Conservation (phyloP, 2,113 vertebrate genomes). For the Entelurus aequoreus region DNA sequence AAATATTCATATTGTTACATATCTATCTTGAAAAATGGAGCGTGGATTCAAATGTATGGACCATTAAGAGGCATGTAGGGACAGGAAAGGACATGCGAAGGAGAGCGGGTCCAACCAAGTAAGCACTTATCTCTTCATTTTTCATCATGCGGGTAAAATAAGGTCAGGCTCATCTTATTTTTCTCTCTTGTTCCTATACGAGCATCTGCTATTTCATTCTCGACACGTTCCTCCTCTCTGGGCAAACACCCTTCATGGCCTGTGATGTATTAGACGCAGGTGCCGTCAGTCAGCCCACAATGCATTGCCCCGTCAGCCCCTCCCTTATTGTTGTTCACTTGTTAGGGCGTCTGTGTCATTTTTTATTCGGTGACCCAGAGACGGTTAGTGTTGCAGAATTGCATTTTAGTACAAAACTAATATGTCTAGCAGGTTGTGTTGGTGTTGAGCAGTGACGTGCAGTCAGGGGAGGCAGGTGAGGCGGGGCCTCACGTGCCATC, state of each 20-base stretch:
- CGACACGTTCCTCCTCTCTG: neutral
- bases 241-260: neutral
- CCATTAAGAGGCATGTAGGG: neutral
- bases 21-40: neutral
- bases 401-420: no score
- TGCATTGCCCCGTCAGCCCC: neutral
- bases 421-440: no score
- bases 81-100: neutral
- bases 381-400: neutral
- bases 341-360: neutral
- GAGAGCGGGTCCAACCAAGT: neutral
- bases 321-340: neutral
- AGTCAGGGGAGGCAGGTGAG: no score
- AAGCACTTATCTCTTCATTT: neutral
- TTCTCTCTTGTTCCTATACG: neutral
- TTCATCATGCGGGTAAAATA: neutral
- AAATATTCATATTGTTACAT: no score
- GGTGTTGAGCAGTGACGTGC: no score
- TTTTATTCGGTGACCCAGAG: neutral
- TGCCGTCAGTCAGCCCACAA: neutral
- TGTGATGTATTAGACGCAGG: neutral
- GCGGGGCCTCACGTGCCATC: no score
- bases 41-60: neutral
- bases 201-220: neutral
- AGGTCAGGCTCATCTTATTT: neutral